These are phyloP conservation scores for Carpatolechia fugitivella DNA, from an alignment of 2,888 invertebrate genomes.

Conservation along the genomic window DNA sequence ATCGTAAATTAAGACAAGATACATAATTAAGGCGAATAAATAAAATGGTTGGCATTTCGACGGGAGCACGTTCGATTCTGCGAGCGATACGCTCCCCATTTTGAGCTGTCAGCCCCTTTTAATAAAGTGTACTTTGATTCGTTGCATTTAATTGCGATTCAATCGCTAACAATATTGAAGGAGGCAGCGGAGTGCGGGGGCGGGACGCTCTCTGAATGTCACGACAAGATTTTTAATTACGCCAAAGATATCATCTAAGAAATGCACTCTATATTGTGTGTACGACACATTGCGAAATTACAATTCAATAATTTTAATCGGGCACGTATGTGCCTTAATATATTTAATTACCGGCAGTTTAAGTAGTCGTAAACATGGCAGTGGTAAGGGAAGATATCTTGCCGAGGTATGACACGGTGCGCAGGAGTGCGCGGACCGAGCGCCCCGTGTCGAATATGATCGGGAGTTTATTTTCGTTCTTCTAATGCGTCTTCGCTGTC, in stretches of 20 bases:
- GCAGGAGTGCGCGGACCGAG: conserved; percentile 23
- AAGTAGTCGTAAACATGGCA: conserved; percentile 49
- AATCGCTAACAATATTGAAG: conserved; percentile 77
- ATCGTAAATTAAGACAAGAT: conserved; percentile 81
- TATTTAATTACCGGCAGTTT: conserved; percentile 55
- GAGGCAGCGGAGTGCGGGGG: conserved; percentile 70
- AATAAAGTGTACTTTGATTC: conserved; percentile 77
- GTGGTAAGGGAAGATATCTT: not conserved
- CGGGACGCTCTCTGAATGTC: conserved; percentile 75
- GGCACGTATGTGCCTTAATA: conserved; percentile 33
- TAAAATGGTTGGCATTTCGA: conserved; percentile 80
- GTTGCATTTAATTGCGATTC: conserved; percentile 77
- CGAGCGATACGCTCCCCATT: conserved; percentile 61
- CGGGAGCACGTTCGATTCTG: conserved; percentile 77
- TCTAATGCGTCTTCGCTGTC: conserved; percentile 76
- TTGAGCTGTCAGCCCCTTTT: conserved; percentile 72
- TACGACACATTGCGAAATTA: conserved; percentile 68
- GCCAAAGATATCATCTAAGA: conserved; percentile 75
- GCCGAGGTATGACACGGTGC: conserved; percentile 4
- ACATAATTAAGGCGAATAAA: conserved; percentile 80
- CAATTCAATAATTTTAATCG: conserved; percentile 60
- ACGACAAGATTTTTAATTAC: conserved; percentile 80
- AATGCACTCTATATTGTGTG: conserved; percentile 63
- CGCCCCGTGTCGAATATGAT: conserved; percentile 70
- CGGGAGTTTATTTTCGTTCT: conserved; percentile 73